Evolutionary conservation across 1,140 invertebrate genomes (phyloP).

Genomic region (Drosophila kurseongensis): DNA sequence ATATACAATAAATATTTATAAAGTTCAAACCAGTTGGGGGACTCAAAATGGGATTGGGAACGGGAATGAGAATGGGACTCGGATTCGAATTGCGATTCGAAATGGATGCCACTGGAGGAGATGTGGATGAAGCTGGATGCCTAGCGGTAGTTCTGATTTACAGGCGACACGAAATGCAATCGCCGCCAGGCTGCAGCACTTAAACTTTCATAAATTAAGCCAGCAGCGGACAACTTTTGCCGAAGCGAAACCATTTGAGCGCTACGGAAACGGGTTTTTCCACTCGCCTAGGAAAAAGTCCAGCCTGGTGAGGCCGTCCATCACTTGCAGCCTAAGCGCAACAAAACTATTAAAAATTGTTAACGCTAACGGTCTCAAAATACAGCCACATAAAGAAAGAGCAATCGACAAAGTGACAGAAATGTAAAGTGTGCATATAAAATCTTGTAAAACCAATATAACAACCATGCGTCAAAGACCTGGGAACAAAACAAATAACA

Average conservation of each 20-base stretch:
- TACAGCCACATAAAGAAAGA: slow-evolving; percentile 60
- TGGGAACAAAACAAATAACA: slow-evolving; percentile 31
- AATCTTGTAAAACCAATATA: slow-evolving; percentile 50
- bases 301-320: slow-evolving; percentile 42
- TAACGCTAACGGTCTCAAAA: slow-evolving; percentile 73
- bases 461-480: slow-evolving; percentile 47
- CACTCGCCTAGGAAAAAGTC: slow-evolving; percentile 18
- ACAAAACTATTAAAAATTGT: slow-evolving; percentile 66
- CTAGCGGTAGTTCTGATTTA: slow-evolving; percentile 79
- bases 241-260: slow-evolving; percentile 60
- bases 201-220: slow-evolving; percentile 82
- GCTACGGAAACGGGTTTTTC: slow-evolving; percentile 63
- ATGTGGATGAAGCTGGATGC: slow-evolving; percentile 14
- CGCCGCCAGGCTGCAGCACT: slow-evolving; percentile 58
- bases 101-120: slow-evolving; percentile 9
- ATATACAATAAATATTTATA: slow-evolving; percentile 76
- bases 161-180: slow-evolving; percentile 72
- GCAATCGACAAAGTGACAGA: slow-evolving; percentile 24
- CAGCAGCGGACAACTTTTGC: slow-evolving; percentile 38
- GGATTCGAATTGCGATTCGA: slow-evolving; percentile 12
- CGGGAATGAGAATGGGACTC: not conserved
- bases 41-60: slow-evolving; percentile 2
- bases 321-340: slow-evolving; percentile 54
- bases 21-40: slow-evolving; percentile 67
- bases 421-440: slow-evolving; percentile 39